These are phyloP conservation scores for Callaeas wilsoni DNA, from an alignment of 2,113 vertebrate genomes.

Conservation along the genomic window DNA sequence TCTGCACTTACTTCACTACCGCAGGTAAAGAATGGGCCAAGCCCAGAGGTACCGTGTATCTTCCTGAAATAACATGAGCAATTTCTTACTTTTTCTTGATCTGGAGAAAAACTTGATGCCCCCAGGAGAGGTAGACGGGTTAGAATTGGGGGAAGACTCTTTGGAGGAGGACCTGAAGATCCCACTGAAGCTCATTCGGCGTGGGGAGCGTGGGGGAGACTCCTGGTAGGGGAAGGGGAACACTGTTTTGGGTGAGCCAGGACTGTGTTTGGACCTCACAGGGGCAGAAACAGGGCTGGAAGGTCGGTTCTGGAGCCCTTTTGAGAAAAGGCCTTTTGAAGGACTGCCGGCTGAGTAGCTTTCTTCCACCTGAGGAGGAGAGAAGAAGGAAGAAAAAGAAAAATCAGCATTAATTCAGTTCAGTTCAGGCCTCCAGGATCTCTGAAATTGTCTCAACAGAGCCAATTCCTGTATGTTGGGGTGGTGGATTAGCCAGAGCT, in stretches of 20 bases:
- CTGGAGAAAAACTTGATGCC: constrained; percentile 88
- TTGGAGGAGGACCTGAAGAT: constrained; percentile 90
- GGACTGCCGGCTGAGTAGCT: constrained; percentile 75
- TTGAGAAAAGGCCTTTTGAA: constrained; percentile 83
- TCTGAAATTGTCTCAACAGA: background rate
- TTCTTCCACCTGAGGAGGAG: constrained; percentile 75
- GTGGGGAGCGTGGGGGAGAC: constrained; percentile 84
- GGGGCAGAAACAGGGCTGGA: constrained; percentile 87
- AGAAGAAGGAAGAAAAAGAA: background rate
- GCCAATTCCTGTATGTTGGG: background rate
- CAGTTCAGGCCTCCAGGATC: background rate
- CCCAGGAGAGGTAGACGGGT: constrained; percentile 82
- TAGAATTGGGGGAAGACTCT: constrained; percentile 80
- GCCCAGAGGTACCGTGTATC: constrained; percentile 56
- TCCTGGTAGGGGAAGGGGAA: constrained; percentile 87
- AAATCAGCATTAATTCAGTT: background rate
- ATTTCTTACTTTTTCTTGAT: constrained; percentile 86
- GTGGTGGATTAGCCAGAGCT: background rate
- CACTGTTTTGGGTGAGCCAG: constrained; percentile 81
- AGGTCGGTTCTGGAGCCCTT: constrained; percentile 76
- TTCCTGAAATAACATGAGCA: constrained; percentile 61
- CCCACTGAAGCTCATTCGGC: constrained; percentile 91
- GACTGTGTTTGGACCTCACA: constrained; percentile 77
- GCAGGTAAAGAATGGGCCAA: constrained; percentile 48
- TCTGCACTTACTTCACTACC: constrained; percentile 59